Conservation (phyloP, 2,113 vertebrate genomes). For the Pogonocichla stellata region DNA sequence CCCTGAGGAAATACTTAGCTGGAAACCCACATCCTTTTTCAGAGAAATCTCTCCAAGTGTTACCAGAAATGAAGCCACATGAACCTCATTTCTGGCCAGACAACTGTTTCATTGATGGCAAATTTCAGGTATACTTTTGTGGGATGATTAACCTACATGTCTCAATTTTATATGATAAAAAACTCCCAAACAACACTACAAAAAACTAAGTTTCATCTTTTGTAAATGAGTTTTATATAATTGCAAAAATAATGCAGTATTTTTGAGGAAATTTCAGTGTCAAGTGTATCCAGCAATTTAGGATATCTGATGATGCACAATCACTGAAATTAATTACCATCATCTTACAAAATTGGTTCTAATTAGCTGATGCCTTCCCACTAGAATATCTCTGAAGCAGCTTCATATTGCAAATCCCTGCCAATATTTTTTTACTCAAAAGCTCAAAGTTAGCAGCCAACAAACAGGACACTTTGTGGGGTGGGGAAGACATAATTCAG, state of each 20-base stretch:
- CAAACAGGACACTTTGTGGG: not conserved
- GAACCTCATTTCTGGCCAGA: not conserved
- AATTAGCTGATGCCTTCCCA: not conserved
- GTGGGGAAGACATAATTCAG: not conserved
- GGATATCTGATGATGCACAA: not conserved
- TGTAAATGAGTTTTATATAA: not conserved
- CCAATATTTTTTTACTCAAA: not conserved
- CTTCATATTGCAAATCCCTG: not conserved
- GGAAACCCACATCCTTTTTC: not conserved
- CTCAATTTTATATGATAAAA: not conserved
- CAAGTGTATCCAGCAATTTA: not conserved
- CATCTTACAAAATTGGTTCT: not conserved
- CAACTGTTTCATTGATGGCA: not conserved
- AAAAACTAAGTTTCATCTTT: not conserved
- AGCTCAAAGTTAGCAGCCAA: not conserved
- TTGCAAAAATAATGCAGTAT: not conserved
- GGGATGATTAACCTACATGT: not conserved
- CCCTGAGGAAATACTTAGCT: not conserved
- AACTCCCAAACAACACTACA: not conserved
- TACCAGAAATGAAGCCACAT: not conserved
- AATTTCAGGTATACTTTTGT: not conserved
- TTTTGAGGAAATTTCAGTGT: not conserved
- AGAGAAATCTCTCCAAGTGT: not conserved
- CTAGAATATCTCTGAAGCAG: not conserved
- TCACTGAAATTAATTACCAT: constrained; percentile 10